Evolutionary conservation across 2,888 invertebrate species (phyloP).

Genomic region (Rambutsinella grinnellia): DNA sequence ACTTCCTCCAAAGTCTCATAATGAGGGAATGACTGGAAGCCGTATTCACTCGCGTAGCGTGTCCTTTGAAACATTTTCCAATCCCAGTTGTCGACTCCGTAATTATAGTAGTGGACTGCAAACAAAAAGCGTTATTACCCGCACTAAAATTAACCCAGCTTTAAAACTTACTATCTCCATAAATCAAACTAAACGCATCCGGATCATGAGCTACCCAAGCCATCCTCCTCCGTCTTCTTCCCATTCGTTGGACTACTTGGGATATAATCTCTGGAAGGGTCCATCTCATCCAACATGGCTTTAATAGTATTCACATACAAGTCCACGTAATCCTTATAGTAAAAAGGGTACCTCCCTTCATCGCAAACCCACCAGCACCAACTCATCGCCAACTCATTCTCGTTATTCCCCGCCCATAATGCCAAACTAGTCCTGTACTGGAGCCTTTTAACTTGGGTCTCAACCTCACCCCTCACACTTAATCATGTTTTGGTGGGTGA

Average conservation of each 20-base stretch:
- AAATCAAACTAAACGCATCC: slow-evolving; percentile 69
- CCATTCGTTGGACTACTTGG: slow-evolving; percentile 96
- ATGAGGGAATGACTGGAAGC: slow-evolving; percentile 89
- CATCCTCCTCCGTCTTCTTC: slow-evolving; percentile 74
- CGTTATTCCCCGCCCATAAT: slow-evolving; percentile 75
- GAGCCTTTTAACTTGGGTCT: slow-evolving; percentile 71
- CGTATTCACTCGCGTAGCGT: slow-evolving; percentile 93
- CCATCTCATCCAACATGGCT: slow-evolving; percentile 75
- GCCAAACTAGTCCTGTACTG: slow-evolving; percentile 72
- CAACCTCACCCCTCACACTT: slow-evolving; percentile 70
- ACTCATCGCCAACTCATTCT: slow-evolving; percentile 81
- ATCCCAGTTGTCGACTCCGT: slow-evolving; percentile 85
- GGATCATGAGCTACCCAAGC: slow-evolving; percentile 68
- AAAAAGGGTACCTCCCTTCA: slow-evolving; percentile 72
- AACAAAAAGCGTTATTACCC: slow-evolving; percentile 57
- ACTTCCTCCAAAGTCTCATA: slow-evolving; percentile 64
- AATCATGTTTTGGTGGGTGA: slow-evolving; percentile 72
- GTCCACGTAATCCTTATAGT: slow-evolving; percentile 82
- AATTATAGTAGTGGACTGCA: slow-evolving; percentile 90
- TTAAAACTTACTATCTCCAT: slow-evolving; percentile 71
- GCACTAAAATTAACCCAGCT: not conserved
- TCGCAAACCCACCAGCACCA: slow-evolving; percentile 87
- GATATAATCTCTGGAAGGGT: slow-evolving; percentile 78
- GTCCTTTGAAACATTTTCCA: slow-evolving; percentile 73
- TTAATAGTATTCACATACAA: slow-evolving; percentile 86